Evolutionary conservation across 2,888 invertebrate species (phyloP).

Genomic region (Pachliopta kotzebuea): DNA sequence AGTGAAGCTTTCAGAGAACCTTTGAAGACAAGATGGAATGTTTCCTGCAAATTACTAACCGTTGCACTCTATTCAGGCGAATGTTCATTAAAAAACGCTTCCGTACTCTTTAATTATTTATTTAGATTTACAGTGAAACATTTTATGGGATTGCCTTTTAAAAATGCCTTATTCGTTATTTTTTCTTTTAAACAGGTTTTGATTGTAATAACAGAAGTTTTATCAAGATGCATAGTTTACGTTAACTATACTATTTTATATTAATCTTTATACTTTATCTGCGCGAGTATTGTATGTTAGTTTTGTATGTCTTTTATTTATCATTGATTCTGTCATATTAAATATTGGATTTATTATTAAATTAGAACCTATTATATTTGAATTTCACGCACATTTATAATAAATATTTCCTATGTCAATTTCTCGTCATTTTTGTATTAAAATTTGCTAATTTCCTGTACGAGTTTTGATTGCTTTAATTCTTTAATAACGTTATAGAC

Average conservation of each 20-base stretch:
- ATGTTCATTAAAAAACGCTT: constrained; percentile 21
- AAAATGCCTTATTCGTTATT: neutral
- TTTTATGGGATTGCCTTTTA: neutral
- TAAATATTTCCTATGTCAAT: neutral
- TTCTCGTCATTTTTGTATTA: neutral
- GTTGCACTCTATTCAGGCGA: constrained; percentile 12
- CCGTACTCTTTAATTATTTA: constrained; percentile 8
- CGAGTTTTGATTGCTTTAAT: neutral
- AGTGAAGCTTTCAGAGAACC: constrained; percentile 28
- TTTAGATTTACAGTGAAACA: neutral
- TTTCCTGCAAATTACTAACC: constrained; percentile 18
- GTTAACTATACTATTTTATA: no score
- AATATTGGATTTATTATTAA: no score
- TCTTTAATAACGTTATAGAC: neutral
- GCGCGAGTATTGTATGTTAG: no score
- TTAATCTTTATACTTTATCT: no score
- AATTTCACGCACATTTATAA: no score
- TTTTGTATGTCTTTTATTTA: no score
- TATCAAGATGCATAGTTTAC: no score
- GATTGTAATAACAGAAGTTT: no score
- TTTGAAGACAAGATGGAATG: constrained; percentile 27
- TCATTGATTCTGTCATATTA: no score
- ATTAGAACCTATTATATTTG: no score
- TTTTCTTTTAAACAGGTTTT: neutral
- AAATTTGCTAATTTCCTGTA: neutral